A percentile compares a stretch with the other conserved stretches of the same genome.
Conservation (phyloP, 2,113 vertebrate genomes). For the Candoia aspera region DNA sequence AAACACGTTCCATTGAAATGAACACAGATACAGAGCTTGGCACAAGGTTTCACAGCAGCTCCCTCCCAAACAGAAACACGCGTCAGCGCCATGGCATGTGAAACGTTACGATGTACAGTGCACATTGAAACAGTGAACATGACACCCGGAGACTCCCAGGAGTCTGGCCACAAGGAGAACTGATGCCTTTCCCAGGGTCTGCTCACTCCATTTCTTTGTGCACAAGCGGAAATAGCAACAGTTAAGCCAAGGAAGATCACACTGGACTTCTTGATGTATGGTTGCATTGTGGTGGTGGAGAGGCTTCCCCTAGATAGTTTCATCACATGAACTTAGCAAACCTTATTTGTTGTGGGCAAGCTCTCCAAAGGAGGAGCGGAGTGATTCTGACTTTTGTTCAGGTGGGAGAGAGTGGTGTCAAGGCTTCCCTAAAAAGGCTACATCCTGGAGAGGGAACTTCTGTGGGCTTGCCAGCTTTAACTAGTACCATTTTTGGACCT, state of each 20-base stretch:
- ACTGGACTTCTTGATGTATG: neutral
- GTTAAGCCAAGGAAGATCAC: neutral
- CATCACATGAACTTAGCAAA: neutral
- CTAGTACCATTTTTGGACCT: neutral
- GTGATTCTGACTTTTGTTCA: neutral
- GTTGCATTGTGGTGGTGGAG: neutral
- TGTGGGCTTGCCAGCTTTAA: too few species aligned
- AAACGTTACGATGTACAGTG: too few species aligned
- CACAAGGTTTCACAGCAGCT: too few species aligned
- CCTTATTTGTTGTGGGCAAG: neutral
- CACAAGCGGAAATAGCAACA: neutral
- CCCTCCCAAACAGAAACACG: too few species aligned
- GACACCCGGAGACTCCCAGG: neutral
- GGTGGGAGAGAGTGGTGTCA: neutral
- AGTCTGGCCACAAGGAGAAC: neutral
- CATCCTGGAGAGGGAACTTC: too few species aligned
- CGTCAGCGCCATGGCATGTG: too few species aligned
- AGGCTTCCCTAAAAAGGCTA: neutral
- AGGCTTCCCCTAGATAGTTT: neutral
- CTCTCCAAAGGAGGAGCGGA: neutral
- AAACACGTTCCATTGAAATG: too few species aligned
- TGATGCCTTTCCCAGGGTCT: neutral
- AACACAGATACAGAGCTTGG: too few species aligned
- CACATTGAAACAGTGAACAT: too few species aligned
- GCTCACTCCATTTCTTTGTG: neutral